These are phyloP conservation scores for Ophioderma brevispina DNA, from an alignment of 35 echinoderm and acorn worm genomes.

Conservation along the genomic window DNA sequence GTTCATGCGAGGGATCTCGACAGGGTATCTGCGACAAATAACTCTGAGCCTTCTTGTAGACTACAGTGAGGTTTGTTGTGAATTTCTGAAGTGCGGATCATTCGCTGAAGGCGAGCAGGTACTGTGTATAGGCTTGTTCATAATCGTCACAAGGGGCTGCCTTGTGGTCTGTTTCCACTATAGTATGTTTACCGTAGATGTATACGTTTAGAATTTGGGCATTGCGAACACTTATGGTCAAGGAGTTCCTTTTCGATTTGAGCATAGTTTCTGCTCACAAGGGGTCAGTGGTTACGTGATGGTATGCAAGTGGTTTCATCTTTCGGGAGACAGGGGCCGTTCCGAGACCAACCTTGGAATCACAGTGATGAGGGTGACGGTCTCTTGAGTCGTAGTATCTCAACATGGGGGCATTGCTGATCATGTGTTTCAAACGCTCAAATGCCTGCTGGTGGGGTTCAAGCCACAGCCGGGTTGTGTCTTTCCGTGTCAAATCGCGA, in stretches of 20 bases:
- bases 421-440: constrained; percentile 22
- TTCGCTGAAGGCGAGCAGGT: not conserved
- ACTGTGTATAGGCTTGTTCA: constrained; percentile 19
- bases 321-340: constrained; percentile 48
- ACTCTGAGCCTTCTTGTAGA: too few species aligned
- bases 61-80: too few species aligned
- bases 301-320: constrained; percentile 52
- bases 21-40: too few species aligned
- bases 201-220: too few species aligned
- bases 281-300: constrained; percentile 36
- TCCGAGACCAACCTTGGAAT: constrained; percentile 48
- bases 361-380: constrained; percentile 47
- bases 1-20: too few species aligned
- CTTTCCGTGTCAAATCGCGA: not conserved
- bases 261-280: constrained; percentile 38
- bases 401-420: constrained; percentile 35
- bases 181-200: too few species aligned
- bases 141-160: not conserved
- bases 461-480: constrained; percentile 14
- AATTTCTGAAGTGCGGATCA: constrained; percentile 63
- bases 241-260: too few species aligned
- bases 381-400: constrained; percentile 26
- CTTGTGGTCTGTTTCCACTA: too few species aligned
- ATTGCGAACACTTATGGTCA: too few species aligned
- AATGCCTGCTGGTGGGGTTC: constrained; percentile 35